Percentiles rank a stretch among this genome's conserved stretches.
phyloP scores from a whole-genome alignment of 2,888 invertebrate genomes.

The Clepsis dumicolana region DNA sequence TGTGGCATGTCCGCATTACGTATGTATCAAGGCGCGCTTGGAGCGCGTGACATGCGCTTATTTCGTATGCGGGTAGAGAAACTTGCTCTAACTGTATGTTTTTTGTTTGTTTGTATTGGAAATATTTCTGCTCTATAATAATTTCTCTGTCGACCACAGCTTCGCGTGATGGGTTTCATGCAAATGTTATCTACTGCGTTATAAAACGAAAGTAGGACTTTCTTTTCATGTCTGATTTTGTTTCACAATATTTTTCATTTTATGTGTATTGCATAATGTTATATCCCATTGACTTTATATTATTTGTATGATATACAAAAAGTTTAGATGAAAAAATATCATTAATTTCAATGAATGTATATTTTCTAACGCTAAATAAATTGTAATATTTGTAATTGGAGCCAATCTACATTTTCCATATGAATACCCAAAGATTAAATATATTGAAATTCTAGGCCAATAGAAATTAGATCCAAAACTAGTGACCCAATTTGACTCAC shows the following conservation, averaged over 20 bases:
- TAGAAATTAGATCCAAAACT: too few relatives aligned
- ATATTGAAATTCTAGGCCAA: too few relatives aligned
- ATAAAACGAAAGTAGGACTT: conserved; percentile 26
- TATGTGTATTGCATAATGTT: conserved; percentile 3
- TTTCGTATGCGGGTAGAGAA: conserved; percentile 53
- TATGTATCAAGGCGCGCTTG: conserved; percentile 51
- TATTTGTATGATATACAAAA: background rate
- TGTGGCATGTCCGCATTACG: conserved; percentile 47
- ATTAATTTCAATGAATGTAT: background rate
- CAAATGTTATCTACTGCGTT: conserved; percentile 36
- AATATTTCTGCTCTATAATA: conserved; percentile 49
- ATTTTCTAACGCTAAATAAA: too few relatives aligned
- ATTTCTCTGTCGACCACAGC: conserved; percentile 39
- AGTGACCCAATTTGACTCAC: too few relatives aligned
- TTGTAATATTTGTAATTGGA: too few relatives aligned
- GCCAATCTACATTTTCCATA: too few relatives aligned
- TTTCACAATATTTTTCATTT: conserved; percentile 11
- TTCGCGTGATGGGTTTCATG: conserved; percentile 41
- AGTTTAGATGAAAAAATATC: background rate
- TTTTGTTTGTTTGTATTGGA: conserved; percentile 49
- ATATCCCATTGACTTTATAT: background rate
- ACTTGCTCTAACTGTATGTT: conserved; percentile 53
- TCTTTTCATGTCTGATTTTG: conserved; percentile 16
- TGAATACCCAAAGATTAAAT: too few relatives aligned
- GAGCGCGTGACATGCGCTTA: conserved; percentile 50